These are phyloP conservation scores for Burhinus bistriatus DNA, from an alignment of 2,113 vertebrate species.

Conservation along the genomic window DNA sequence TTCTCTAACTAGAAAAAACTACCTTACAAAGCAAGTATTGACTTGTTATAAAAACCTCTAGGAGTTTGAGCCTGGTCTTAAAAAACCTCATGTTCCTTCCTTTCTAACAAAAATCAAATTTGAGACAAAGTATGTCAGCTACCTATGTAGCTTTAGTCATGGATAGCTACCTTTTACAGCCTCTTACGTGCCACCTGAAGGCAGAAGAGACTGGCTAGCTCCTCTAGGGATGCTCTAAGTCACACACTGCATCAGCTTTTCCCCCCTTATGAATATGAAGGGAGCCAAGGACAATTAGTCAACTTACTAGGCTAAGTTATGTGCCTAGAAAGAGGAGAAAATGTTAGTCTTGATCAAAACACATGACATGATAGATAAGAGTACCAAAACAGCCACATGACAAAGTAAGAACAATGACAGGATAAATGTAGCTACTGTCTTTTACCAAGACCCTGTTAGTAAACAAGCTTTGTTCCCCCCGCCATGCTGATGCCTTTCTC, in stretches of 20 bases:
- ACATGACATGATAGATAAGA: background rate
- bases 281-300: background rate
- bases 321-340: background rate
- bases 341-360: background rate
- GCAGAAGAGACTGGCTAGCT: background rate
- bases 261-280: background rate
- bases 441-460: background rate
- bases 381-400: background rate
- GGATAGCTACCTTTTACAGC: background rate
- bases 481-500: background rate
- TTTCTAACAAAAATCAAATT: background rate
- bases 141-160: background rate
- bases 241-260: background rate
- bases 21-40: accelerated
- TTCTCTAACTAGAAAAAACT: background rate
- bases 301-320: background rate
- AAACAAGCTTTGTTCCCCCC: background rate
- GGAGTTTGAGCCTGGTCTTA: background rate
- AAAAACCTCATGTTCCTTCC: background rate
- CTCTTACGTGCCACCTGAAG: background rate
- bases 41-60: background rate
- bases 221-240: background rate
- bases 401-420: background rate
- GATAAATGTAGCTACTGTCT: background rate
- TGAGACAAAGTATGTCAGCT: background rate